Conservation (phyloP, 2,888 invertebrate species). For the Parnassius orleans region DNA sequence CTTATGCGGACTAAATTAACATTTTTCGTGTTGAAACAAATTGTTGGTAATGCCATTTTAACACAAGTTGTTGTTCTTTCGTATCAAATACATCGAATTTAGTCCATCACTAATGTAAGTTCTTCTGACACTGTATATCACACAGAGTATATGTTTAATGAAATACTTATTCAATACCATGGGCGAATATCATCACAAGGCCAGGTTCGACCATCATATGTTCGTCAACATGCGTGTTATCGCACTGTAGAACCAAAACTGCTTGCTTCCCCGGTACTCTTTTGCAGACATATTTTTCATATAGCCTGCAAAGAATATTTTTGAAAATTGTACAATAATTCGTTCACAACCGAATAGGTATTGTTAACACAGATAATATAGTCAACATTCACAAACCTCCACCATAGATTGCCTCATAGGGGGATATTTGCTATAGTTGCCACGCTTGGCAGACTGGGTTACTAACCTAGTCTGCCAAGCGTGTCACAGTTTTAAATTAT, state of each 20-base stretch:
- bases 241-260: conserved; percentile 96
- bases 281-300: conserved; percentile 97
- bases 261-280: conserved; percentile 98
- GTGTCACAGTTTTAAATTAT: too few species aligned
- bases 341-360: too few species aligned
- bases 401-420: neutral
- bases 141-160: conserved; percentile 29
- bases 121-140: conserved; percentile 4
- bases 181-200: conserved; percentile 98
- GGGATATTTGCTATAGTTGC: too few species aligned
- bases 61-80: neutral
- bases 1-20: conserved; percentile 7
- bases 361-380: neutral
- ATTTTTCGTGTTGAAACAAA: conserved; percentile 1
- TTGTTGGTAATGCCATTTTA: neutral
- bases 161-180: conserved; percentile 89
- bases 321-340: neutral
- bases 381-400: neutral
- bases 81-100: neutral
- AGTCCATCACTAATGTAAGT: conserved; percentile 10
- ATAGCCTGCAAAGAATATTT: conserved; percentile 69
- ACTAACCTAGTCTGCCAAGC: too few species aligned
- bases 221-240: conserved; percentile 96
- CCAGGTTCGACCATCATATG: conserved; percentile 98
- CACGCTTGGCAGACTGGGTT: too few species aligned